These are phyloP conservation scores for Danio choprae DNA, from an alignment of 2,797 vertebrate genomes.

Conservation along the genomic window DNA sequence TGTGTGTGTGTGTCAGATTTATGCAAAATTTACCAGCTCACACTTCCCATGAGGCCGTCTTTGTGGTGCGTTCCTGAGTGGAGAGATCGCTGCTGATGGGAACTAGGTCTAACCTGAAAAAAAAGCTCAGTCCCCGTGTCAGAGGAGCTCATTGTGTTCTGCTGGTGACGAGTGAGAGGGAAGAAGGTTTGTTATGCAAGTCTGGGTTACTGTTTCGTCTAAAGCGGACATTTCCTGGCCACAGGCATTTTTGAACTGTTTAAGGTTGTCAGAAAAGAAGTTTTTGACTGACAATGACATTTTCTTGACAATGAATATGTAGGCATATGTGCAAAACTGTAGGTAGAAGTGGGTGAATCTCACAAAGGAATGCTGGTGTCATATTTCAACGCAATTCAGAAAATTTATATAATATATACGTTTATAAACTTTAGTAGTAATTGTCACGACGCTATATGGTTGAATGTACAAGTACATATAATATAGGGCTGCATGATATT, in stretches of 20 bases:
- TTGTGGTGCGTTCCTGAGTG: slow-evolving; percentile 60
- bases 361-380: neutral
- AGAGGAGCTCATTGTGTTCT: slow-evolving; percentile 52
- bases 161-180: slow-evolving; percentile 46
- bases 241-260: slow-evolving; percentile 16
- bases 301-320: slow-evolving; percentile 17
- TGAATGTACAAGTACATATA: no score
- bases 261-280: slow-evolving; percentile 14
- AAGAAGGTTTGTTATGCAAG: slow-evolving; percentile 47
- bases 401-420: neutral
- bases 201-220: slow-evolving; percentile 32
- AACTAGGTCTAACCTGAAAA: slow-evolving; percentile 63
- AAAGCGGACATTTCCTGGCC: slow-evolving; percentile 25
- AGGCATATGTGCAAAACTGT: neutral
- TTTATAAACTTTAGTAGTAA: no score
- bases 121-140: slow-evolving; percentile 57
- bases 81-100: slow-evolving; percentile 54
- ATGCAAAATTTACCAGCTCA: slow-evolving; percentile 64
- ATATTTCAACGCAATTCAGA: neutral
- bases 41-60: slow-evolving; percentile 60
- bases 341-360: neutral
- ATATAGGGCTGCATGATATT: no score
- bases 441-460: no score
- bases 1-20: slow-evolving; percentile 48
- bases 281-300: slow-evolving; percentile 18